Evolutionary conservation across 2,888 invertebrate genomes (phyloP), one percentile per base, ranked within the genome.

Genomic region (Melanostoma scalare): DNA sequence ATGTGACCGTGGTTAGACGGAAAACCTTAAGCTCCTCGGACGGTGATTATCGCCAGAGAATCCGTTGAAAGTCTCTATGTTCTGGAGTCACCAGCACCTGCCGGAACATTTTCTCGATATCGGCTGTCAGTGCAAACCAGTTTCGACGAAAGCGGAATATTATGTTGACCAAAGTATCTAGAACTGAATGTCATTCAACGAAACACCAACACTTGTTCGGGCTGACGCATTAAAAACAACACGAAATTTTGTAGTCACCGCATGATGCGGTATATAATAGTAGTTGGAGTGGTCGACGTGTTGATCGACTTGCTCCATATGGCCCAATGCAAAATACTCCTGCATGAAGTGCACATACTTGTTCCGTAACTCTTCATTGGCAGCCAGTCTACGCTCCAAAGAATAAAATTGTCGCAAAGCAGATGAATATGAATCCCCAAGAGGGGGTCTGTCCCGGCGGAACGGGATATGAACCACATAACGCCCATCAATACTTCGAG

Each of bases 181-280:
- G 79, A 9, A 46, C 30, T 71, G 71, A 4, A 30, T 46, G 6
- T 74, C 84, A 30, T 77, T 84, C 3, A 84, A 33, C 2, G 77
- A 77, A 8, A 77, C 20, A 6, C 74, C 82, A 20, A 6, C 69
- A 31, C 8, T 53, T 0, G 69, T 71, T 3, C 60, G 46, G 1
- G 67, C 72, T 4, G 78, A 84, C 5, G 72, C 74, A 8, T 77
- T 73, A 38, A 82, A 77, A 0, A 84, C 82, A 2, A 84, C 74
- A 2, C 74, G 60, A 40, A 74, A 76, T 48, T 78, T 71, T 0
- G 61, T 38, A 20, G 65, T 69, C 3, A 76, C 82, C 1, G 74
- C 76, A 40, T 81, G 80, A 44, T 75, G 65, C 6, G 71, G 69
- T 10, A 81, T 73, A 20, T 46, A 71, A 42, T 74, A 69, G n/a